These are phyloP conservation scores for Lobophora halterata DNA, from an alignment of 2,888 invertebrate genomes.

Conservation along the genomic window DNA sequence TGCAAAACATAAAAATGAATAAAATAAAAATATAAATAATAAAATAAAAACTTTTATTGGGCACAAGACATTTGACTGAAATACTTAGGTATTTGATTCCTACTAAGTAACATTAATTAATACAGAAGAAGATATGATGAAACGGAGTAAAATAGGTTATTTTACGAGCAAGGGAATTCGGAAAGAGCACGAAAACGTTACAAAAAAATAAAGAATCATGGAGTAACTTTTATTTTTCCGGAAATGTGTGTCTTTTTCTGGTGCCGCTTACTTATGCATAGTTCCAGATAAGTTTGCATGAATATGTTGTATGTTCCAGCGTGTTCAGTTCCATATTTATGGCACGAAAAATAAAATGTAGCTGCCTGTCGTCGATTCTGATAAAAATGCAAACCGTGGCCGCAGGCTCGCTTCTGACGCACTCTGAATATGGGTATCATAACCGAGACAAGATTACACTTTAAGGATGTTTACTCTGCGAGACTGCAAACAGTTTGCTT, in stretches of 20 bases:
- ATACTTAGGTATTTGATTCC: slow-evolving; percentile 4
- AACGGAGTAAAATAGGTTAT: slow-evolving; percentile 27
- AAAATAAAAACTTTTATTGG: no score
- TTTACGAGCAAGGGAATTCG: slow-evolving; percentile 25
- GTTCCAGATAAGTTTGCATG: slow-evolving; percentile 75
- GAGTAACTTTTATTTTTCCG: slow-evolving; percentile 52
- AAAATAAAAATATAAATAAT: no score
- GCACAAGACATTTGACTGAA: no score
- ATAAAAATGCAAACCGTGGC: slow-evolving; percentile 78
- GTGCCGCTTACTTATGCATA: slow-evolving; percentile 72
- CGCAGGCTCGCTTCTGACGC: slow-evolving; percentile 59
- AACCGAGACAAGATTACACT: slow-evolving; percentile 53
- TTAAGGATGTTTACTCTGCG: slow-evolving; percentile 44
- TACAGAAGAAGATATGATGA: slow-evolving; percentile 17
- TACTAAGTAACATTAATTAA: no score
- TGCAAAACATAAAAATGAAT: no score
- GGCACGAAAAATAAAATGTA: slow-evolving; percentile 76
- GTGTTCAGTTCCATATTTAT: slow-evolving; percentile 75
- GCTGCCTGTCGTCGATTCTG: slow-evolving; percentile 68
- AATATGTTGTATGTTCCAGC: slow-evolving; percentile 62
- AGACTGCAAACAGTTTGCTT: slow-evolving; percentile 44
- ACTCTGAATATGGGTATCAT: slow-evolving; percentile 62
- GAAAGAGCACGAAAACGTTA: slow-evolving; percentile 36
- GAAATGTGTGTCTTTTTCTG: slow-evolving; percentile 45
- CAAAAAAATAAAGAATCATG: slow-evolving; percentile 33